phyloP scores from a whole-genome alignment of 2,888 invertebrate genomes.

The Chaetogeoica ovagalla region DNA sequence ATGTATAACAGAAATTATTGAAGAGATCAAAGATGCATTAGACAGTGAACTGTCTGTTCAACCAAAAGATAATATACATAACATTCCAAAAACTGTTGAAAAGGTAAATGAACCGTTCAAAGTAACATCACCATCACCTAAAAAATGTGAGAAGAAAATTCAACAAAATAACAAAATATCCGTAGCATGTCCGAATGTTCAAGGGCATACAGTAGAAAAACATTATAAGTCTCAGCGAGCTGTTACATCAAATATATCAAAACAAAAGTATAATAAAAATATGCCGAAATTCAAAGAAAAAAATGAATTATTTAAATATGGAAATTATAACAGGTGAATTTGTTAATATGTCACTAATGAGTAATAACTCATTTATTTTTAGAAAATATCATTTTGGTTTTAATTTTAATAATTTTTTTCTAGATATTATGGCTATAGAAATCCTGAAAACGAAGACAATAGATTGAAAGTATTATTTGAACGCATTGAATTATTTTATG shows the following conservation, averaged over 20 bases:
- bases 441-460: conserved; percentile 80
- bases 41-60: conserved; percentile 1
- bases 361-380: too few species aligned
- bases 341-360: too few species aligned
- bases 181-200: conserved; percentile 89
- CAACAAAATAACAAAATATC: conserved; percentile 73
- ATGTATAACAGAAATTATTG: conserved; percentile 3
- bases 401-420: conserved; percentile 56
- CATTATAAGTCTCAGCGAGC: neutral
- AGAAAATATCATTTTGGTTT: too few species aligned
- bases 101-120: neutral
- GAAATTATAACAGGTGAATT: conserved; percentile 54
- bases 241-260: conserved; percentile 13
- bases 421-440: conserved; percentile 93
- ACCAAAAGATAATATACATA: neutral
- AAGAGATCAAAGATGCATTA: conserved; percentile 22
- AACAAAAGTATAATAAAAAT: conserved; percentile 35
- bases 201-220: conserved; percentile 67
- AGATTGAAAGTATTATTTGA: conserved; percentile 79
- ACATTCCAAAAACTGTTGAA: conserved; percentile 12
- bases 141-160: neutral
- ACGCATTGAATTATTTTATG: conserved; percentile 79
- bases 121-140: neutral
- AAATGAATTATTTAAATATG: conserved; percentile 52
- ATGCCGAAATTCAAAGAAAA: conserved; percentile 40